A percentile compares a stretch with the other conserved stretches of the same genome.
These are phyloP conservation scores for Agriotes lineatus DNA, from an alignment of 2,888 invertebrate genomes.

Conservation along the genomic window DNA sequence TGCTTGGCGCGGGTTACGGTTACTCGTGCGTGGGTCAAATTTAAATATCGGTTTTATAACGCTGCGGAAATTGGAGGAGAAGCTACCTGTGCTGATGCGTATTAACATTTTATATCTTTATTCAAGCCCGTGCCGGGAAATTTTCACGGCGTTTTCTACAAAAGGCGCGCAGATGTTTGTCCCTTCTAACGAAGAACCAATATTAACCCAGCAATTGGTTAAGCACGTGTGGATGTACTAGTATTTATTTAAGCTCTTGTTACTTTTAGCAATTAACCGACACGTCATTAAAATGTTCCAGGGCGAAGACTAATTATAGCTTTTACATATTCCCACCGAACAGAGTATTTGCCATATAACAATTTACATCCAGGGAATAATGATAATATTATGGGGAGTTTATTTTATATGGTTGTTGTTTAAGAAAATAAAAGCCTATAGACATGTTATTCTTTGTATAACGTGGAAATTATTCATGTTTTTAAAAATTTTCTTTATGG, in stretches of 20 bases:
- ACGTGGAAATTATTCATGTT: too few species aligned
- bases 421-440: too few species aligned
- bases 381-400: too few species aligned
- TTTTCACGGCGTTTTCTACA: slow-evolving; percentile 13
- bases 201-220: not conserved
- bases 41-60: slow-evolving; percentile 43
- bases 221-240: not conserved
- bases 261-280: too few species aligned
- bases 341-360: too few species aligned
- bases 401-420: too few species aligned
- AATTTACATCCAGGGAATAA: too few species aligned
- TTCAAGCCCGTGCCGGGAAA: slow-evolving; percentile 16
- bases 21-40: slow-evolving; percentile 39
- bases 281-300: too few species aligned
- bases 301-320: too few species aligned
- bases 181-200: slow-evolving; percentile 13
- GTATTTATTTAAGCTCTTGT: not conserved
- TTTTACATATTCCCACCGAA: too few species aligned
- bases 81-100: slow-evolving; percentile 28
- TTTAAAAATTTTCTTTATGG: too few species aligned
- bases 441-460: too few species aligned
- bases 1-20: slow-evolving; percentile 24
- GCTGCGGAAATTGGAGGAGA: slow-evolving; percentile 39
- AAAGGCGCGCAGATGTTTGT: not conserved
- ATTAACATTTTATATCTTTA: slow-evolving; percentile 37